Base-by-base conservation (phyloP, 2,888 invertebrate genomes). In the Oscheius sp. region DNA sequence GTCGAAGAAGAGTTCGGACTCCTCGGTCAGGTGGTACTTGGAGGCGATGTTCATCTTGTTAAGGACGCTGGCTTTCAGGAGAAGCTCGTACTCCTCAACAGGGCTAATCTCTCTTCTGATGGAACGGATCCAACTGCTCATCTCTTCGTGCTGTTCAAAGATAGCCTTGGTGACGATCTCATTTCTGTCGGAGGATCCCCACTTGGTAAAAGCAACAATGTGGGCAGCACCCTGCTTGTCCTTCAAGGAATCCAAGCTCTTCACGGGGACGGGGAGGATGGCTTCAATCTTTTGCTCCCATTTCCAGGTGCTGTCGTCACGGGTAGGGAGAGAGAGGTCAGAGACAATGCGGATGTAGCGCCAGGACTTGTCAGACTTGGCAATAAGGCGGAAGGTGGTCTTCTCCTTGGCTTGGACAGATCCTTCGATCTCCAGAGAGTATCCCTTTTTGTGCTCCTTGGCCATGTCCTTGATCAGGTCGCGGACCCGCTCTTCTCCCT, bases 51-150 rank as follows among this genome's bases (percentile, higher is more conserved):
- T 75, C 75, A 79, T 69, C 63, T 82, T 73, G 79, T 84, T 82
- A 58, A 84, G 74, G 69, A 76, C 73, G 73, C 76, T 76, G 53
- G 84, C 75, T 76, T 82, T 79, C 69, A 79, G 69, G 27, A 84
- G 61, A 23, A 74, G 71, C n/a, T 78, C 77, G 74, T 75, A 75
- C 49, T 73, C 73, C 35, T 69, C 63, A 41, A 77, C 43, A 69
- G 74, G 73, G 29, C 27, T 56, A 56, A 66, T 64, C 59, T 72
- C 68, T 16, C 69, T 69, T 25, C 71, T 74, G 61, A 76, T 53
- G 63, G 29, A 52, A 18, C 61, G 63, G 52, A 73, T 72, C 77
- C 66, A 74, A 49, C 75, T 75, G 58, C 56, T 75, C 71, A 70
- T 73, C 35, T 76, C 76, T 58, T 58, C 69, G 59, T 68, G 72